Conservation (phyloP, 2,888 invertebrate genomes). For the Drosophila parthenogenetica region DNA sequence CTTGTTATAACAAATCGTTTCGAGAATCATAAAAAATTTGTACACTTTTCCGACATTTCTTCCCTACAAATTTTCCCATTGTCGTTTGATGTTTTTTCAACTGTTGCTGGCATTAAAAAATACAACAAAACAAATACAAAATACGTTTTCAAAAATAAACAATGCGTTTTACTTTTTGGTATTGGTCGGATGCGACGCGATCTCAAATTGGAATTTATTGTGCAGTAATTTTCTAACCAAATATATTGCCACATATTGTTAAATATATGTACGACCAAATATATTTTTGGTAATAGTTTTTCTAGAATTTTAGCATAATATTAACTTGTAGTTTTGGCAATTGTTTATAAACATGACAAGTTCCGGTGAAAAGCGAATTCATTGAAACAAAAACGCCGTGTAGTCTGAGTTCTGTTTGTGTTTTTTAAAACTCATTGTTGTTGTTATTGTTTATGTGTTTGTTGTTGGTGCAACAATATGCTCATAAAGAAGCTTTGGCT, state of each 20-base stretch:
- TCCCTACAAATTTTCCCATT: conserved; percentile 28
- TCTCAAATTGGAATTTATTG: conserved; percentile 50
- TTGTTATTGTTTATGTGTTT: conserved; percentile 37
- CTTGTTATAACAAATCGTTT: conserved; percentile 58
- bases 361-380: conserved; percentile 67
- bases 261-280: conserved; percentile 27
- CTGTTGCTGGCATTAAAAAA: conserved; percentile 21
- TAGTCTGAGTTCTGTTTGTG: conserved; percentile 68
- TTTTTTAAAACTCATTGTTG: conserved; percentile 49
- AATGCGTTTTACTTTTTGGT: conserved; percentile 46
- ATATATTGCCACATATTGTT: conserved; percentile 59
- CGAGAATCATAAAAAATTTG: conserved; percentile 62
- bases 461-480: conserved; percentile 74
- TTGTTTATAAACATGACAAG: conserved; percentile 80
- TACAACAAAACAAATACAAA: conserved; percentile 35
- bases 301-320: conserved; percentile 59
- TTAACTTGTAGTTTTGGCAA: conserved; percentile 33
- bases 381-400: conserved; percentile 68
- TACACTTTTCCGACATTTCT: conserved; percentile 20
- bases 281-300: conserved; percentile 36
- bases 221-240: conserved; percentile 58
- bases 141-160: conserved; percentile 52
- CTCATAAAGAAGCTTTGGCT: conserved; percentile 66
- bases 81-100: conserved; percentile 80
- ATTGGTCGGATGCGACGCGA: conserved; percentile 47